Evolutionary conservation across 2,888 invertebrate genomes (phyloP).

Genomic region (Alcis repandata): DNA sequence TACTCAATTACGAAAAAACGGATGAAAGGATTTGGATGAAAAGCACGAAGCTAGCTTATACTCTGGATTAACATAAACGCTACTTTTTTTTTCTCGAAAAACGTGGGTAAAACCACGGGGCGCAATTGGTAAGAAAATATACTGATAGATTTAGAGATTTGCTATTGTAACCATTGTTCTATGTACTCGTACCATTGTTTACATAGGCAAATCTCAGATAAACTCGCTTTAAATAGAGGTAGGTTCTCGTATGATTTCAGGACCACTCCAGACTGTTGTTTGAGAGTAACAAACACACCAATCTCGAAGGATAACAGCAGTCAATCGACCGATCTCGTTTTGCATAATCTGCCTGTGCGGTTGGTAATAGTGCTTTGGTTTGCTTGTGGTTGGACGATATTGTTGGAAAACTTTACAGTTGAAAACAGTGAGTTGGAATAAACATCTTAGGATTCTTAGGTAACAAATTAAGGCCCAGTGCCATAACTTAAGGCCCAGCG

Average conservation of each 20-base stretch:
- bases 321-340: conserved; percentile 13
- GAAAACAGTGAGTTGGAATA: not conserved
- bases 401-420: not conserved
- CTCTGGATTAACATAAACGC: no score
- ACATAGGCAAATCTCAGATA: conserved; percentile 13
- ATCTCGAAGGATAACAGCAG: conserved; percentile 18
- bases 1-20: no score
- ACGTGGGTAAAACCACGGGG: no score
- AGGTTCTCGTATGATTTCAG: conserved; percentile 3
- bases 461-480: no score
- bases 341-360: conserved; percentile 15
- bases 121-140: no score
- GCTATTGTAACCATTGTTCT: no score
- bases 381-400: not conserved
- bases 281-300: conserved; percentile 17
- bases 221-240: not conserved
- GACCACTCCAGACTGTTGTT: not conserved
- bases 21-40: no score
- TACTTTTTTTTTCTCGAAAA: no score
- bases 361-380: not conserved
- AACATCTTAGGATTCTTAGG: no score
- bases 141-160: no score
- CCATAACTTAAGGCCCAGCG: no score
- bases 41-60: no score
- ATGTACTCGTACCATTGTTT: conserved; percentile 1